Evolutionary conservation across 2,888 invertebrate species (phyloP), one percentile per base, ranked within the genome.

Genomic region (Leuctra nigra): DNA sequence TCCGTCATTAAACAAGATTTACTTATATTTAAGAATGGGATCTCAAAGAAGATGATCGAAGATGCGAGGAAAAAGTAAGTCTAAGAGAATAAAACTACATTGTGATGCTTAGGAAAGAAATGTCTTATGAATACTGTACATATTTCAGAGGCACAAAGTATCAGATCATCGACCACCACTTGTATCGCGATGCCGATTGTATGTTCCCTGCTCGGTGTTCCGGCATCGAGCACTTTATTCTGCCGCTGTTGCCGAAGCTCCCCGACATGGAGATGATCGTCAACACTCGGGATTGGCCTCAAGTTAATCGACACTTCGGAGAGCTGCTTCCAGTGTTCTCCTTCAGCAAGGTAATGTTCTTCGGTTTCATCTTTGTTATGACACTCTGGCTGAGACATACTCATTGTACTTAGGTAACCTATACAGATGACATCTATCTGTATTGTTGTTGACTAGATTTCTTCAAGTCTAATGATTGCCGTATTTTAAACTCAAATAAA

Each of bases 231-330:
- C 83, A 96, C 71, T 97, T 95, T 68, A 70, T 97, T 18, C 72
- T 81, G 55, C 78, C 81, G 65, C 65, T 91, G 4, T 76, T 88
- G 39, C 69, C 79, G 4, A 80, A 83, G 61, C 70, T 95, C 53
- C 84, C 90, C 0, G 80, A 97, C 68, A 81, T 87, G 75, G 96
- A 97, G 70, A 73, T 97, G 59, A 77, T 91, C 13, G 72, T 97
- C 18, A 98, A 98, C 69, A 88, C 90, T 0, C 79, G 92, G 58
- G 97, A 97, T 73, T 95, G 92, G 87, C 96, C 97, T 2, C 94
- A 94, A 75, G 75, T 90, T 16, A 81, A 82, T 63, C 77, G 73
- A 62, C 73, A 77, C 54, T 83, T 80, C 75, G 79, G 79, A 1
- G 74, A 74, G 33, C 69, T 73, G 6, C 73, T 78, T 64, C 96